Evolutionary conservation across 2,797 vertebrate genomes (phyloP).

Genomic region (Bovichtus variegatus): DNA sequence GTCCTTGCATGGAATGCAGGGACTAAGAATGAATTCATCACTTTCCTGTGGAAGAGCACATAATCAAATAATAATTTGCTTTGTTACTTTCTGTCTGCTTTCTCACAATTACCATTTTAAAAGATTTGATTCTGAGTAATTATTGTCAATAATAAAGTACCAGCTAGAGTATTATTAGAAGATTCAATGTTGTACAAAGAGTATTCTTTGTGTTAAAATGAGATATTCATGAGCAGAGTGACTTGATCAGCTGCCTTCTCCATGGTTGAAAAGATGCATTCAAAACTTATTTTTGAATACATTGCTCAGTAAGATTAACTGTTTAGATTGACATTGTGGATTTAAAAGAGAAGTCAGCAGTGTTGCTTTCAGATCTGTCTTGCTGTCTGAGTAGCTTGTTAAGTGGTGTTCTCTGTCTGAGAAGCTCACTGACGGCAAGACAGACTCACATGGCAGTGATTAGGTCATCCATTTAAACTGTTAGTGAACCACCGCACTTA

Average conservation of each 20-base stretch:
- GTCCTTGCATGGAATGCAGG: constrained; percentile 23
- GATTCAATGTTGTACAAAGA: neutral
- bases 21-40: constrained; percentile 4
- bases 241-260: neutral
- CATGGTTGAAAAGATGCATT: neutral
- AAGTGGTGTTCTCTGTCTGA: constrained; percentile 46
- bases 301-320: neutral
- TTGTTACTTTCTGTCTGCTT: constrained; percentile 3
- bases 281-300: neutral
- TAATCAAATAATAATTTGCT: constrained; percentile 4
- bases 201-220: neutral
- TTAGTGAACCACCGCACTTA: constrained; percentile 70
- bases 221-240: neutral
- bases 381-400: constrained; percentile 40
- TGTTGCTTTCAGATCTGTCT: constrained; percentile 12
- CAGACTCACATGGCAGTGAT: constrained; percentile 73
- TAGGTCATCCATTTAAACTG: constrained; percentile 78
- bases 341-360: constrained; percentile 30
- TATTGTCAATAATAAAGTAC: neutral
- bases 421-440: constrained; percentile 44
- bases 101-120: constrained; percentile 3
- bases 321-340: neutral
- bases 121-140: neutral
- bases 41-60: neutral
- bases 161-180: neutral